phyloP scores from a whole-genome alignment of 2,797 vertebrate species.

The Artibeus jamaicensis region DNA sequence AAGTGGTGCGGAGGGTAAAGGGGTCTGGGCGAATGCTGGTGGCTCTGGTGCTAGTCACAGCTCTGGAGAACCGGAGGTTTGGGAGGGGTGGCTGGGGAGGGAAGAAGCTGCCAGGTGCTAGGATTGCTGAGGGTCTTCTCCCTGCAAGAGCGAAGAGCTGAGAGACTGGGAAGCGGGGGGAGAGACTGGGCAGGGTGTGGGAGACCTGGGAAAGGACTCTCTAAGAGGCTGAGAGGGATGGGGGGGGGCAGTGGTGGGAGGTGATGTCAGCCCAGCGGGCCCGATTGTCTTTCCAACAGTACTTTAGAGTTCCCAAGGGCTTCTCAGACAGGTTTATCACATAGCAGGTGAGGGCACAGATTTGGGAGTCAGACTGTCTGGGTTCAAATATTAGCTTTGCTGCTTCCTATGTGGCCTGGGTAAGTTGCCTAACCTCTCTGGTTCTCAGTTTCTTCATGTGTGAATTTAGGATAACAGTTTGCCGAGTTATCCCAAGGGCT shows the following conservation, averaged over 20 bases:
- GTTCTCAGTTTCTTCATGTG: background rate
- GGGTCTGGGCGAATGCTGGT: background rate
- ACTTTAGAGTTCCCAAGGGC: background rate
- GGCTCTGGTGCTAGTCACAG: constrained; percentile 50
- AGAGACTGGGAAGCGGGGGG: background rate
- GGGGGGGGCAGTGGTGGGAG: background rate
- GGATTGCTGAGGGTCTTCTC: background rate
- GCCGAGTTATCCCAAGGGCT: background rate
- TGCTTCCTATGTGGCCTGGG: constrained; percentile 50
- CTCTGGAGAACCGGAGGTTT: constrained; percentile 7
- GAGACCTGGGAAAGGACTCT: background rate
- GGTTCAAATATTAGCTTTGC: background rate
- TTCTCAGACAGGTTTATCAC: background rate
- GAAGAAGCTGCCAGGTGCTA: background rate
- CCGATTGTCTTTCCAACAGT: background rate
- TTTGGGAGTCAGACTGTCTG: background rate
- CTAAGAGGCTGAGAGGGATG: background rate
- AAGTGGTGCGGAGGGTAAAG: background rate
- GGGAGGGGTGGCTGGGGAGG: background rate
- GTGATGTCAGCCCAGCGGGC: background rate
- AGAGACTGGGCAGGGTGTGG: background rate
- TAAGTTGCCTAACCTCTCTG: constrained; percentile 12
- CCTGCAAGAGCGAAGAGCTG: background rate
- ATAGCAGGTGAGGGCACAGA: background rate
- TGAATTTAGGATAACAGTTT: background rate